Conservation (phyloP, 2,113 vertebrate species). For the Prochilodus magdalenae region DNA sequence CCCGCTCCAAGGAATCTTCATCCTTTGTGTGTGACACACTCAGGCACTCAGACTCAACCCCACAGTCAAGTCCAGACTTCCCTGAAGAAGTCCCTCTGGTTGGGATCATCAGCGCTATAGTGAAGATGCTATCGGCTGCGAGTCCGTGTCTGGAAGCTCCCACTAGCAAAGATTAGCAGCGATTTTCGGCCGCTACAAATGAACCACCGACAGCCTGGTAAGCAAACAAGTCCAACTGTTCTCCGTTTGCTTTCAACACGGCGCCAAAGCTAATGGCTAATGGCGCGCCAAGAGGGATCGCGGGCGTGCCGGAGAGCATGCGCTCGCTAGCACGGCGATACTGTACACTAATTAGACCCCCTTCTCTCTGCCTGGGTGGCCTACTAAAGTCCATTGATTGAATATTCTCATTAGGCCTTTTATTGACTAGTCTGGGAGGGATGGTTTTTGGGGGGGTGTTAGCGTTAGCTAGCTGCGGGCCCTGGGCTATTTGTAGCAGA, state of each 20-base stretch:
- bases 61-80: conserved; percentile 18
- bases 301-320: conserved; percentile 11
- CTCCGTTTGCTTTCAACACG: conserved; percentile 3
- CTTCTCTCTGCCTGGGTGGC: conserved; percentile 32
- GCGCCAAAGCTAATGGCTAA: conserved; percentile 7
- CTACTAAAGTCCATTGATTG: conserved; percentile 57
- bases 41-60: background rate
- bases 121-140: background rate
- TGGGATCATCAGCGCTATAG: background rate
- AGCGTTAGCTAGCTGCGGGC: conserved; percentile 36
- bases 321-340: conserved; percentile 18
- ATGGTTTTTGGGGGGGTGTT: conserved; percentile 26
- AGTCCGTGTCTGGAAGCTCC: conserved; percentile 8
- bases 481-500: conserved; percentile 44
- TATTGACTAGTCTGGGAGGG: conserved; percentile 71
- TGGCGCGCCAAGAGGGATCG: background rate
- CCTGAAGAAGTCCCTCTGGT: background rate
- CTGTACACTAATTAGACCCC: conserved; percentile 40
- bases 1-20: background rate
- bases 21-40: conserved; percentile 9
- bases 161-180: background rate
- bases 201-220: background rate
- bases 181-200: background rate
- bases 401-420: conserved; percentile 68
- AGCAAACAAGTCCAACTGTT: conserved; percentile 21